Percentiles rank a stretch among this genome's conserved stretches.
Evolutionary conservation across 2,113 vertebrate species (phyloP).

Genomic region (Mormyrus lacerda): DNA sequence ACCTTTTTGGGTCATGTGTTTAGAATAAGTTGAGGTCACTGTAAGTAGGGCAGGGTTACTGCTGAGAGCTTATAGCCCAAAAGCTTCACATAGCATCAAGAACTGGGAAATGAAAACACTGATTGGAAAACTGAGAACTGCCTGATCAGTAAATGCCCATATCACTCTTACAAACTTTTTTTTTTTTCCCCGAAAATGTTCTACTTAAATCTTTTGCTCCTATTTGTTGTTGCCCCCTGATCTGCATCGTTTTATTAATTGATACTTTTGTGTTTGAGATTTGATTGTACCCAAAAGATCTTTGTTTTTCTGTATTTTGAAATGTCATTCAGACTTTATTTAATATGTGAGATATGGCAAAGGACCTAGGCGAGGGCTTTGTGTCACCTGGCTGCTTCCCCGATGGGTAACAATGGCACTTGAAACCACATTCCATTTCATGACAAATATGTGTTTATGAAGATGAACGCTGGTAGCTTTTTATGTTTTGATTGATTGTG

Average conservation of each 20-base stretch:
- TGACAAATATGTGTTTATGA: neutral
- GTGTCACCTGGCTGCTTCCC: neutral
- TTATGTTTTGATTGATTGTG: neutral
- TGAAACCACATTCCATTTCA: neutral
- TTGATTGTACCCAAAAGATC: neutral
- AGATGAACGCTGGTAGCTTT: neutral
- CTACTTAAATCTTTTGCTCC: neutral
- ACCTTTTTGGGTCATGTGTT: neutral
- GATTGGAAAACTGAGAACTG: neutral
- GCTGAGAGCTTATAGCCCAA: neutral
- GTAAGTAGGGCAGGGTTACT: neutral
- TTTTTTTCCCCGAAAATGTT: neutral
- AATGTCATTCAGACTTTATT: neutral
- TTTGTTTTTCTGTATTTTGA: neutral
- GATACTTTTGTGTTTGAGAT: neutral
- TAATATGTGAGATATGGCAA: neutral
- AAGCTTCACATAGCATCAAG: neutral
- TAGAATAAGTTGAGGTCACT: neutral
- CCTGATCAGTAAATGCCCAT: neutral
- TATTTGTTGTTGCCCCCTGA: neutral
- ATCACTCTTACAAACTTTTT: neutral
- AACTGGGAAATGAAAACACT: neutral
- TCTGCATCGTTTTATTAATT: neutral
- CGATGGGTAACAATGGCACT: neutral
- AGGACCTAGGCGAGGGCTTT: neutral